These are phyloP conservation scores for Petrocephalus zakoni DNA, from an alignment of 2,113 vertebrate species.

Conservation along the genomic window DNA sequence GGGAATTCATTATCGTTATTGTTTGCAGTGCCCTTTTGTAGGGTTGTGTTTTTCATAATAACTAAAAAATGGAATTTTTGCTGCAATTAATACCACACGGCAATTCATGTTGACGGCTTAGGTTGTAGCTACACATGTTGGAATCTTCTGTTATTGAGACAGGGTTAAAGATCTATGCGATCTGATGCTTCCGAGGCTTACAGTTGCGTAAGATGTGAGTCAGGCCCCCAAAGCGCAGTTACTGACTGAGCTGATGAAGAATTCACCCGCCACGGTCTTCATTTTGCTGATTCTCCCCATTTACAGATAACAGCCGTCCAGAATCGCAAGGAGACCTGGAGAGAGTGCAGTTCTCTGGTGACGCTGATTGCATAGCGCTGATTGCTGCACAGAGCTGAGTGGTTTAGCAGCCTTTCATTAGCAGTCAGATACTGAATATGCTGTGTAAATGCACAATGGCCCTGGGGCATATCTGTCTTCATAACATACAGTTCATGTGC, in stretches of 20 bases:
- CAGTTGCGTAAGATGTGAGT: conserved; percentile 21
- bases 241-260: conserved; percentile 1
- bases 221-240: neutral
- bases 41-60: neutral
- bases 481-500: neutral
- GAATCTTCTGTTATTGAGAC: neutral
- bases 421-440: neutral
- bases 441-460: neutral
- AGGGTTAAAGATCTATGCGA: neutral
- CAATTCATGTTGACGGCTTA: neutral
- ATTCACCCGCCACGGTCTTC: conserved; percentile 24
- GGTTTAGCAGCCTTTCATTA: neutral
- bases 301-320: neutral
- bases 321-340: neutral
- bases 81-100: neutral
- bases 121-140: neutral
- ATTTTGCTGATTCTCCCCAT: conserved; percentile 26
- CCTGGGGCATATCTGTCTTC: neutral
- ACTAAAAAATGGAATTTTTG: neutral
- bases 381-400: neutral
- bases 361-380: neutral
- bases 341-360: neutral
- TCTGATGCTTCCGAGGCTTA: neutral
- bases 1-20: neutral
- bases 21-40: neutral